Base-by-base conservation (phyloP, 2,113 vertebrate genomes). In the Epinephelus moara region DNA sequence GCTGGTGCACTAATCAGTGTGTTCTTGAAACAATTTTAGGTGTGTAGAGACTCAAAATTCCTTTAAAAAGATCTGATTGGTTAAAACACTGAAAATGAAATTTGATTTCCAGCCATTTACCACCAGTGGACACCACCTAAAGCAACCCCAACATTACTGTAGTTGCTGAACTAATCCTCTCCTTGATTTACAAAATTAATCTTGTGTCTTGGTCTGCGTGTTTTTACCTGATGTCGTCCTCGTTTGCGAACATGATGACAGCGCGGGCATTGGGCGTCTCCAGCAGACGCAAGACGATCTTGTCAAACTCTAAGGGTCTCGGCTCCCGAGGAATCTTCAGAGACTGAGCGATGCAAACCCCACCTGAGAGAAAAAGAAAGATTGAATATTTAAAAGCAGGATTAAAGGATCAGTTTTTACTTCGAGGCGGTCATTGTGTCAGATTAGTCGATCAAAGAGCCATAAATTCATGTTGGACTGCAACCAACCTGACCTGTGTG, bases 341-440 rank as follows among this genome's bases (percentile, higher is more conserved):
- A 25, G 98, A 99, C 82, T 99, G 98, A 90, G 98, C 98, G 90
- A 99, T 98, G 77, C 98, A 99, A 82, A 99, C 97, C 70, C 96
- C 97, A 92, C 98, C 98, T 99, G 95, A 76, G 2, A 79, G 2
- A 62, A 42, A 64, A 7, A 12, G 17, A 60, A 14, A 25, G 12
- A 37, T 1, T 5, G 25, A 14, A 23, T 21, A 21, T 47, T n/a
- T 14, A n/a, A 7, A 5, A 59, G 9, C 23, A 59, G 27, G 17
- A 59, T 6, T 56, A 3, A 15, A 53, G 49, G 18, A 53, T 53
- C 3, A 37, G 12, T 0, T 3, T 3, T 1, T 56, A 12, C 18
- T 21, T 13, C 21, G 10, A 13, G 27, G 4, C 10, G 30, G 30
- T 30, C 30, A 30, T 4, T 30, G 30, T 62, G 59, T 37, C 4